Percentiles rank a stretch among this genome's conserved stretches.
These are phyloP conservation scores for Peribatodes rhomboidaria DNA, from an alignment of 2,888 invertebrate species.

Conservation along the genomic window DNA sequence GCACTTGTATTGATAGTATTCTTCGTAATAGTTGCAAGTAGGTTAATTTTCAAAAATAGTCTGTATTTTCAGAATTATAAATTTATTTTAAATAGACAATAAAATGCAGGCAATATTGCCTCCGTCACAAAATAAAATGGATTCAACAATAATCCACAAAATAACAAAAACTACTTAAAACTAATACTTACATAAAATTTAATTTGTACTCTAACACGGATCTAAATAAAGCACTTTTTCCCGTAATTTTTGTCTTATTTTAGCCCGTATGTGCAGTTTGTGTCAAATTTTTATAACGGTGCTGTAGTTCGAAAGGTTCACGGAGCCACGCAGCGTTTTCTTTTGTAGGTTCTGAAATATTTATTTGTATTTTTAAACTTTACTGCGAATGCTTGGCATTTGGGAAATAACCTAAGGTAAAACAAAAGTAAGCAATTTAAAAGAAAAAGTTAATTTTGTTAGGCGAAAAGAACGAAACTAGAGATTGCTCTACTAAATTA, in stretches of 20 bases:
- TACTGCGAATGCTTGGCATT: too few species aligned
- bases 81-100: constrained; percentile 40
- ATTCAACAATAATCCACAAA: constrained; percentile 42
- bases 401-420: too few species aligned
- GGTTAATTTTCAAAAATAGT: not conserved
- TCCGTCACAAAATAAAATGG: constrained; percentile 44
- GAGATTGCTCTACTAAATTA: too few species aligned
- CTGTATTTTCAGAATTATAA: constrained; percentile 8
- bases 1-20: too few species aligned
- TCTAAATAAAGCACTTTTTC: constrained; percentile 17
- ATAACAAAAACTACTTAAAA: constrained; percentile 29
- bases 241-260: constrained; percentile 10
- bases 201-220: not conserved
- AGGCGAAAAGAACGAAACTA: too few species aligned
- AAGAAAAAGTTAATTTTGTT: too few species aligned
- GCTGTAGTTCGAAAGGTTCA: constrained; percentile 88
- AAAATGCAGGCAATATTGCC: constrained; percentile 39
- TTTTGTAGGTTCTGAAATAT: constrained; percentile 89
- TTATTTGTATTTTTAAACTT: too few species aligned
- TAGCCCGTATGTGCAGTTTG: constrained; percentile 25
- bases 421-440: too few species aligned
- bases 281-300: constrained; percentile 85
- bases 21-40: not conserved
- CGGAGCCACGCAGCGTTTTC: constrained; percentile 88
- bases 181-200: constrained; percentile 42